Evolutionary conservation across 1,140 invertebrate species (phyloP).

Genomic region (Rhyzopertha dominica): DNA sequence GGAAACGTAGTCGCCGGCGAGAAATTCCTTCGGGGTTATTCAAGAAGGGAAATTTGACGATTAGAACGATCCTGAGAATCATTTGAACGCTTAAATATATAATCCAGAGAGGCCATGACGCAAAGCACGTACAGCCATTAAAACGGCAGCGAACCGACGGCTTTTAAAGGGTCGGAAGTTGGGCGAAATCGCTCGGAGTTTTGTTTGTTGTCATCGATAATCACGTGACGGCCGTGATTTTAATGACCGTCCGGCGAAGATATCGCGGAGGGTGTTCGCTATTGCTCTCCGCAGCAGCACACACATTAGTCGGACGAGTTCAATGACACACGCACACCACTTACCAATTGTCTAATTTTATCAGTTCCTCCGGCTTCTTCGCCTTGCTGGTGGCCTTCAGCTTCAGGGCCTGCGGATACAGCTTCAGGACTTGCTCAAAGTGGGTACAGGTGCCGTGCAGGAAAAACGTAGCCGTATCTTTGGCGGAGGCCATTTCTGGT

Average conservation of each 20-base stretch:
- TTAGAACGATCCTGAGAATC: neutral
- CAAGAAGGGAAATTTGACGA: neutral
- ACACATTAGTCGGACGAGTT: conserved; percentile 44
- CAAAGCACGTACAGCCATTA: conserved; percentile 7
- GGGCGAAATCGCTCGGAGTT: too few relatives aligned
- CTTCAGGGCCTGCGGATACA: conserved; percentile 81
- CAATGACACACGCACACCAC: conserved; percentile 51
- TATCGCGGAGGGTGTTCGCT: conserved; percentile 55
- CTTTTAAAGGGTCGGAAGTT: conserved; percentile 5
- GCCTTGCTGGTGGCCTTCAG: conserved; percentile 81
- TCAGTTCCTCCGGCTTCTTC: conserved; percentile 88
- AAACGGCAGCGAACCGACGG: neutral
- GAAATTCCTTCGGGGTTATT: too few relatives aligned
- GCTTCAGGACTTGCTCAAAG: conserved; percentile 80
- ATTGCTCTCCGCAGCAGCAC: too few relatives aligned
- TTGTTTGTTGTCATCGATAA: conserved; percentile 55
- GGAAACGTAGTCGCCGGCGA: too few relatives aligned
- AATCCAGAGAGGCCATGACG: conserved; percentile 34
- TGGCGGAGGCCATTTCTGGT: conserved; percentile 75
- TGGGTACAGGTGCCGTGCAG: conserved; percentile 77
- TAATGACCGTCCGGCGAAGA: conserved; percentile 57
- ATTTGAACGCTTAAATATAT: conserved; percentile 4
- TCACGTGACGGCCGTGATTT: conserved; percentile 57
- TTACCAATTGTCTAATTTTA: conserved; percentile 91
- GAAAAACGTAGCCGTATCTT: conserved; percentile 87